Base-by-base conservation (phyloP, 2,113 vertebrate species). In the Embiotoca jacksoni region DNA sequence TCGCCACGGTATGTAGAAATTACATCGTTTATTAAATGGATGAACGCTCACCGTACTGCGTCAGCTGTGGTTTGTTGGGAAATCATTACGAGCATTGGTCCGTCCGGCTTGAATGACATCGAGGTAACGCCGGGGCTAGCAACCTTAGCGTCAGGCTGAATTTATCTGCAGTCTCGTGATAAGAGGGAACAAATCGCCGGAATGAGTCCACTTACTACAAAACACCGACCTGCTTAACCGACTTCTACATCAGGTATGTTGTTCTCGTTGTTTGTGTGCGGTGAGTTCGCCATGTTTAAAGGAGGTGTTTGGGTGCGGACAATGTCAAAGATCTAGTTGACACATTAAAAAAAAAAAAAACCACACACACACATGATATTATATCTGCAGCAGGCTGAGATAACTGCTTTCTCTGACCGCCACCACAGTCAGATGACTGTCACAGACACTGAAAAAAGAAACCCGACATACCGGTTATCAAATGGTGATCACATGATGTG, bases 401-500 rank as follows among this genome's bases (percentile, higher is more conserved):
- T 3, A 44, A 44, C 1, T 44, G 10, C 13, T 3, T 44, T 44
- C 10, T 11, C 41, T 55, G 50, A 58, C 59, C 52, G 57, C 49
- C 50, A 37, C 10, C 32, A 50, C 2, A 52, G 61, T 76, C 85
- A 85, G 71, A 66, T 72, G 81, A 79, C 72, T 78, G 63, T 79
- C 50, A 53, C 32, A 50, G 60, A 53, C 35, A 7, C 44, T 60
- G 46, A 67, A 31, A 64, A 23, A 23, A 23, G 23, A 77, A 41
- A 30, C 41, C 15, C 10, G 64, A 54, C 35, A 74, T 52, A 69
- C 63, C 15, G 66, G 65, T 58, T 78, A 74, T 84, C 86, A 90
- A 87, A 88, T 82, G 81, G 7, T 10, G 10, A 75, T 92, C 92
- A 91, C 90, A 85, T 93, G 91, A 84, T 83, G 33, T 15, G n/a